Evolutionary conservation across 2,888 invertebrate species (phyloP).

Genomic region (Xiphydria camelus): DNA sequence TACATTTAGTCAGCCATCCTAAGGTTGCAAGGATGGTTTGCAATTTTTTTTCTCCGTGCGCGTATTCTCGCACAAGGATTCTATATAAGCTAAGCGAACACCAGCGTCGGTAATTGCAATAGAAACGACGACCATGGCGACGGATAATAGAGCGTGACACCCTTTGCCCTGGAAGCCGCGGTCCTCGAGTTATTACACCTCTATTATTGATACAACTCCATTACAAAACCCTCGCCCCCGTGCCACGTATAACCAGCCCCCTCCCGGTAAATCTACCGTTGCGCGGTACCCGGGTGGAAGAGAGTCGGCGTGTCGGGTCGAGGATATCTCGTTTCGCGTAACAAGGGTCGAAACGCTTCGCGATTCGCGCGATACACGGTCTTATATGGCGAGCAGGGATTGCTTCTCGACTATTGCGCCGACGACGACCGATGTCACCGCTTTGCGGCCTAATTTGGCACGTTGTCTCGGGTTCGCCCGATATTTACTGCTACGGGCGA

Average conservation of each 20-base stretch:
- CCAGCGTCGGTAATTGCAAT: conserved; percentile 25
- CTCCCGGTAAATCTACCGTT: not conserved
- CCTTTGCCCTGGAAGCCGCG: conserved; percentile 10
- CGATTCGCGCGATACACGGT: not conserved
- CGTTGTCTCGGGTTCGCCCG: too few relatives aligned
- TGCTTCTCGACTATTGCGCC: not conserved
- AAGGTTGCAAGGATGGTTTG: too few relatives aligned
- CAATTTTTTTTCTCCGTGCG: too few relatives aligned
- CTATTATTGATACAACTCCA: conserved; percentile 38
- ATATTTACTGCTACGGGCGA: too few relatives aligned
- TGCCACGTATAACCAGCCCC: not conserved
- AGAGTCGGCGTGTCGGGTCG: not conserved
- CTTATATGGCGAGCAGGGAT: too few relatives aligned
- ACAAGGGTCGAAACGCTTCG: not conserved
- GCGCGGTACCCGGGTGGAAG: not conserved
- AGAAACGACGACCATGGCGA: conserved; percentile 24
- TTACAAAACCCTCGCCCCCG: conserved; percentile 20
- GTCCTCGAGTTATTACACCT: conserved; percentile 33
- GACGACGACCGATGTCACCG: not conserved
- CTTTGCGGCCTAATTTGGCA: not conserved
- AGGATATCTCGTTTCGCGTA: not conserved
- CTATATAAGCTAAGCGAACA: not conserved
- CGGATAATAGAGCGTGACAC: conserved; percentile 33
- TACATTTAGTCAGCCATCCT: too few relatives aligned
- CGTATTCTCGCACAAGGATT: too few relatives aligned